Conservation (phyloP, 2,888 invertebrate species). For the Abscondita cerata region DNA sequence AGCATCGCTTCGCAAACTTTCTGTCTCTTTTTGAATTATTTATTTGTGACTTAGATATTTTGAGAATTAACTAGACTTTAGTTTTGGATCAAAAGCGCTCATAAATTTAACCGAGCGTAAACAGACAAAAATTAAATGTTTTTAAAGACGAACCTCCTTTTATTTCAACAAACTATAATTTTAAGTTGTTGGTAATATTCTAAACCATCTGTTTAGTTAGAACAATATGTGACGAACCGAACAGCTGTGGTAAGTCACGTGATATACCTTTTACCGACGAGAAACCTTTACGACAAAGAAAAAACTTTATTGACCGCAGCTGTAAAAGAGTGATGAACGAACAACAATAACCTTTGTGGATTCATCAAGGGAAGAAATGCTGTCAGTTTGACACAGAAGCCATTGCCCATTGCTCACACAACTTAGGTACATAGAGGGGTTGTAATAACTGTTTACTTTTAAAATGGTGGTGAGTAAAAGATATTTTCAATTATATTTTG, state of each 20-base stretch:
- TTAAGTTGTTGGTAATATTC: conserved; percentile 13
- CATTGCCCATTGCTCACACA: conserved; percentile 43
- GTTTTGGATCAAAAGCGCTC: conserved; percentile 25
- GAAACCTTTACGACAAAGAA: conserved; percentile 27
- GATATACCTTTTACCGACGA: conserved; percentile 39
- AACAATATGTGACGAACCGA: conserved; percentile 40
- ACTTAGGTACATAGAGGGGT: conserved; percentile 36
- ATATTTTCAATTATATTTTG: too few relatives aligned
- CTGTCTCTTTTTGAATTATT: conserved; percentile 30
- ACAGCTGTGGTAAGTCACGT: conserved; percentile 45
- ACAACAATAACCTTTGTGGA: conserved; percentile 25
- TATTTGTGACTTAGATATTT: conserved; percentile 34
- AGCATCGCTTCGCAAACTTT: conserved; percentile 30
- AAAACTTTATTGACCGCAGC: conserved; percentile 9
- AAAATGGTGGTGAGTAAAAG: conserved; percentile 47
- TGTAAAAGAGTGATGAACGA: conserved; percentile 27
- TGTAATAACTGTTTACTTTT: conserved; percentile 32
- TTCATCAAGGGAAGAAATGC: conserved; percentile 39
- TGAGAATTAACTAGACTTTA: conserved; percentile 32
- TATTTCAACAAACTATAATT: conserved; percentile 11
- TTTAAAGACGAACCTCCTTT: conserved; percentile 3
- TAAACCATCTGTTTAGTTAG: conserved; percentile 29
- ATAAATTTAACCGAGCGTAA: conserved; percentile 22
- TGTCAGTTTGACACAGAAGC: conserved; percentile 46
- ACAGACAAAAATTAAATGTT: conserved; percentile 13